A percentile compares a stretch with the other conserved stretches of the same genome.
These are phyloP conservation scores for Arion vulgaris DNA, from an alignment of 1,140 invertebrate genomes.

Conservation along the genomic window DNA sequence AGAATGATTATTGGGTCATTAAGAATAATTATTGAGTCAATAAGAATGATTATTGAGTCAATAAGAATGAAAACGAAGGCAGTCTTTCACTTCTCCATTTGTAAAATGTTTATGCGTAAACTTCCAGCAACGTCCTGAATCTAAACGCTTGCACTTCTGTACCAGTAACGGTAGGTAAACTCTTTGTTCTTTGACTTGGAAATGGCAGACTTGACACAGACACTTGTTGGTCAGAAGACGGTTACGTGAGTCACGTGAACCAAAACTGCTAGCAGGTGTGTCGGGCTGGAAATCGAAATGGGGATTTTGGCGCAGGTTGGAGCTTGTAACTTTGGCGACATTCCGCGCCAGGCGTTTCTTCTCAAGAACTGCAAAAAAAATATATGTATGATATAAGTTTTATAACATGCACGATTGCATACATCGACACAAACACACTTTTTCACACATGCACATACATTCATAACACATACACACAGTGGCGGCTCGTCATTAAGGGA, in stretches of 20 bases:
- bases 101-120: constrained; percentile 28
- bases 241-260: neutral
- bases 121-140: constrained; percentile 4
- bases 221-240: neutral
- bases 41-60: no score
- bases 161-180: neutral
- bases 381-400: no score
- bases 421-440: no score
- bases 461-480: no score
- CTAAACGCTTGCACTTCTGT: neutral
- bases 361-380: constrained; percentile 2
- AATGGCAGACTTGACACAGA: neutral
- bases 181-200: neutral
- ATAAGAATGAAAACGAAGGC: constrained; percentile 20
- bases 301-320: neutral
- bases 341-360: constrained; percentile 14
- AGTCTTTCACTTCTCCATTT: constrained; percentile 9
- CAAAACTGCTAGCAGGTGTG: constrained; percentile 1
- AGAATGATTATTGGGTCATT: no score
- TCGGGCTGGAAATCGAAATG: neutral
- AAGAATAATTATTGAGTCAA: no score
- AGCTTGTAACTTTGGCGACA: neutral
- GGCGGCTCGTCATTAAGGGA: no score
- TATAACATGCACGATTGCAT: no score
- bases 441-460: no score